phyloP scores from a whole-genome alignment of 2,113 vertebrate genomes.

The Crotalus helleri region DNA sequence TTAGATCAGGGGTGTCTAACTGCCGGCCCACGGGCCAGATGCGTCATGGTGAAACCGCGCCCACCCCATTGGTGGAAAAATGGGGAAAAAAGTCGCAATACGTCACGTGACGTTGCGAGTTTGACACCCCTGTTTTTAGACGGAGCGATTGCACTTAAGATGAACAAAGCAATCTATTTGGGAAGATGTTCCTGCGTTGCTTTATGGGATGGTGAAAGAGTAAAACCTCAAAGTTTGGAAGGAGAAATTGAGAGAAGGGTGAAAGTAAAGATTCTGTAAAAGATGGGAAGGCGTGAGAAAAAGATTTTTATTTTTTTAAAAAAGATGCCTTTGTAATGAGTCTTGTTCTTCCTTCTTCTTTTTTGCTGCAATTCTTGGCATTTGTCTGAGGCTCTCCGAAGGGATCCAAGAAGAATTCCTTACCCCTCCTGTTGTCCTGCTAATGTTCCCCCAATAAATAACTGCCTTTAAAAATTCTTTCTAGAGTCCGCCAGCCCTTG shows the following conservation, averaged over 20 bases:
- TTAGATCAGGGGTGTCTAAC: too few species aligned
- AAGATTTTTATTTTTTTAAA: too few species aligned
- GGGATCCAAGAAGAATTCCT: conserved; percentile 35
- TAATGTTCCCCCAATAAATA: conserved; percentile 59
- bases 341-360: background rate
- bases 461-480: conserved; percentile 64
- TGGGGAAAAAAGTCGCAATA: background rate
- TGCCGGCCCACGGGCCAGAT: too few species aligned
- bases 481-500: conserved; percentile 69
- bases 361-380: conserved; percentile 1
- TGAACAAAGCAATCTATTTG: background rate
- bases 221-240: background rate
- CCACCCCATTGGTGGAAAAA: too few species aligned
- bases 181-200: background rate
- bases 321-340: background rate
- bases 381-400: conserved; percentile 8
- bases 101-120: background rate
- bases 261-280: background rate
- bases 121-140: background rate
- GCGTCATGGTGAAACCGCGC: too few species aligned
- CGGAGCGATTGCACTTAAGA: background rate
- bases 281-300: background rate
- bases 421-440: background rate
- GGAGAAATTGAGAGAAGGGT: background rate
- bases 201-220: background rate